Percentiles rank a stretch among this genome's conserved stretches.
Evolutionary conservation across 2,888 invertebrate genomes (phyloP).

Genomic region (Macaria liturata): DNA sequence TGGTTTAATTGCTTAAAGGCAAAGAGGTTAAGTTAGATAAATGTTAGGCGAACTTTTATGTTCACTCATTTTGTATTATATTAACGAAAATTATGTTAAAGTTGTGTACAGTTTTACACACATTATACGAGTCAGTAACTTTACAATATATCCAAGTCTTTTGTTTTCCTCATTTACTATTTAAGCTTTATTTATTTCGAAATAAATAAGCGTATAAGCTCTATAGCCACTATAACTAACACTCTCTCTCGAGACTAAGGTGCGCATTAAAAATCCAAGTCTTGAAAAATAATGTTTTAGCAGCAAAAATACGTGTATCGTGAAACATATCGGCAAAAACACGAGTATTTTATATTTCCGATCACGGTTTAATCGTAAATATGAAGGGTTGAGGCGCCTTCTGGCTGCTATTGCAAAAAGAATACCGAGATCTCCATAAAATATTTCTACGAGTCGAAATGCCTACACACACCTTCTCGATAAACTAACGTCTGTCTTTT

Average conservation of each 20-base stretch:
- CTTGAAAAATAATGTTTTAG: conserved; percentile 18
- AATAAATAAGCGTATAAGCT: too few relatives aligned
- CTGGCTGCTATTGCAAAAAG: conserved; percentile 81
- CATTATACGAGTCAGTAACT: too few relatives aligned
- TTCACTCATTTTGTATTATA: too few relatives aligned
- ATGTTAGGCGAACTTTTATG: too few relatives aligned
- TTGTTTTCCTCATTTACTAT: too few relatives aligned
- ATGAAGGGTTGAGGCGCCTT: conserved; percentile 79
- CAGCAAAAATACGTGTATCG: conserved; percentile 51
- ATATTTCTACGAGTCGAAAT: conserved; percentile 67
- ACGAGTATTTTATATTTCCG: conserved; percentile 76
- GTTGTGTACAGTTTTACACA: too few relatives aligned
- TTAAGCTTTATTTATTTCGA: too few relatives aligned
- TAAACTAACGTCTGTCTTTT: conserved; percentile 32
- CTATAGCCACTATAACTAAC: not conserved
- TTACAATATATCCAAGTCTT: too few relatives aligned
- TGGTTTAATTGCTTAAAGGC: not conserved
- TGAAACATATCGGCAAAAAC: conserved; percentile 71
- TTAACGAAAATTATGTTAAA: too few relatives aligned
- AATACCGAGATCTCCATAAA: conserved; percentile 79
- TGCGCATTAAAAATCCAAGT: conserved; percentile 20
- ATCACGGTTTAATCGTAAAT: conserved; percentile 83
- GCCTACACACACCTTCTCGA: conserved; percentile 34
- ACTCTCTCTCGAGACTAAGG: not conserved
- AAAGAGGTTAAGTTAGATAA: too few relatives aligned